Conservation (phyloP, 1,140 invertebrate species). For the Pseudomyrmex pallidus region DNA sequence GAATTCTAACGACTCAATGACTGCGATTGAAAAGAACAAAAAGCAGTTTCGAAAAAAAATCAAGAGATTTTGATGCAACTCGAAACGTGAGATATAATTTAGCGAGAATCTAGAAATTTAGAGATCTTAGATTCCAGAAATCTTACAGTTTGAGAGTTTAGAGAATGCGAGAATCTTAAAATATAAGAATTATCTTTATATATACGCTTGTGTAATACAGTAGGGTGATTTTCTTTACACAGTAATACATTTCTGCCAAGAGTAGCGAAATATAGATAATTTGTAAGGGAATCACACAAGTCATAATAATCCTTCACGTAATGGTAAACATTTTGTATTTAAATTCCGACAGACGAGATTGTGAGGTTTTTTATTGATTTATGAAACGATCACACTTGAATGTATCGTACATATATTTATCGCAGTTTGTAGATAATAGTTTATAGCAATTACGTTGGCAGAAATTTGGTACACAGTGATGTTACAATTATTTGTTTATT, state of each 20-base stretch:
- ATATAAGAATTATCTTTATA: conserved; percentile 52
- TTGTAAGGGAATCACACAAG: conserved; percentile 34
- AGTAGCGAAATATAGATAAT: conserved; percentile 46
- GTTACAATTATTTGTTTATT: conserved; percentile 65
- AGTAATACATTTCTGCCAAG: conserved; percentile 68
- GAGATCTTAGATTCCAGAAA: conserved; percentile 21
- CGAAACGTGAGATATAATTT: background rate
- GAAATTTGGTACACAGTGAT: conserved; percentile 63
- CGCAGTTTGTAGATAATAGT: conserved; percentile 37
- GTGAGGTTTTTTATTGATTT: conserved; percentile 46
- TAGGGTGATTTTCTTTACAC: conserved; percentile 63
- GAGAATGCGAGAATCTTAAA: conserved; percentile 27
- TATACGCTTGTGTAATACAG: conserved; percentile 54
- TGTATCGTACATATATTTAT: conserved; percentile 13
- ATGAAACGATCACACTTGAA: conserved; percentile 34
- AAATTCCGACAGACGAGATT: conserved; percentile 29
- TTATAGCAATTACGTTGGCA: conserved; percentile 59
- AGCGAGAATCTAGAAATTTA: conserved; percentile 38
- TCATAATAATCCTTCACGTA: conserved; percentile 37
- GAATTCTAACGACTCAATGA: conserved; percentile 9
- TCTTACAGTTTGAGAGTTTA: conserved; percentile 19
- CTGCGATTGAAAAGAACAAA: background rate
- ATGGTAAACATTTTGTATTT: conserved; percentile 49
- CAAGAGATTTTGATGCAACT: background rate
- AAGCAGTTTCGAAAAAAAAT: background rate